Base-by-base conservation (phyloP, 2,888 invertebrate species). In the Drosophila meridionalis region DNA sequence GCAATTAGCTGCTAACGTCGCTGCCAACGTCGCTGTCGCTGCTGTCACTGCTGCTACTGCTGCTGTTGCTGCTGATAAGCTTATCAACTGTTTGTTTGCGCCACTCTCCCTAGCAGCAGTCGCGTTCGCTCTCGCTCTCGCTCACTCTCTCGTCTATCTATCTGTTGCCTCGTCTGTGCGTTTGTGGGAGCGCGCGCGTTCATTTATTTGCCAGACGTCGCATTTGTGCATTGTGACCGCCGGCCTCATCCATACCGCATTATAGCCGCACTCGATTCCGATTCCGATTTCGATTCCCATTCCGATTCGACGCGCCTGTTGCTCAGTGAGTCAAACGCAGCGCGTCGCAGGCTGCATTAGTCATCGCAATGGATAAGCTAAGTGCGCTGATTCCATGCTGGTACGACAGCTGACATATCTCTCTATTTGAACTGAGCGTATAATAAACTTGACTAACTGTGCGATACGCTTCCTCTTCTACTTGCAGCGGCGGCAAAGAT, bases 401-500 rank as follows among this genome's bases (percentile, higher is more conserved):
- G 85, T 84, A 83, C 20, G 77, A 26, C 42, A 30, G 11, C 28
- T 4, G 14, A n/a, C 8, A 43, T 20, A 42, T 42, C 20, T 11
- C 9, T 45, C 0, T 2, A 20, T 45, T 26, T 26, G 5, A 20
- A 20, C 20, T 20, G 20, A 20, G 20, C 20, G 20, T 20, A 2
- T 6, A 30, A 20, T 36, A 7, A 38, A 55, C 5, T 43, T 45
- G 20, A 32, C 47, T 55, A 61, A 14, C 28, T 2, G 26, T 12
- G 38, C 9, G 6, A 11, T 14, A 28, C 9, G 14, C 0, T 36
- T 52, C 9, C 6, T 48, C 57, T 5, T 43, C 3, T 34, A 11
- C 58, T 65, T 87, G 53, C 59, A 88, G 87, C 70, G 85, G 87
- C 70, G 90, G 85, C 80, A 89, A 89, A 76, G 90, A 87, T 78